A percentile compares a stretch with the other conserved stretches of the same genome.
phyloP scores from a whole-genome alignment of 2,888 invertebrate species.

The Scelioninae gen. 2 region DNA sequence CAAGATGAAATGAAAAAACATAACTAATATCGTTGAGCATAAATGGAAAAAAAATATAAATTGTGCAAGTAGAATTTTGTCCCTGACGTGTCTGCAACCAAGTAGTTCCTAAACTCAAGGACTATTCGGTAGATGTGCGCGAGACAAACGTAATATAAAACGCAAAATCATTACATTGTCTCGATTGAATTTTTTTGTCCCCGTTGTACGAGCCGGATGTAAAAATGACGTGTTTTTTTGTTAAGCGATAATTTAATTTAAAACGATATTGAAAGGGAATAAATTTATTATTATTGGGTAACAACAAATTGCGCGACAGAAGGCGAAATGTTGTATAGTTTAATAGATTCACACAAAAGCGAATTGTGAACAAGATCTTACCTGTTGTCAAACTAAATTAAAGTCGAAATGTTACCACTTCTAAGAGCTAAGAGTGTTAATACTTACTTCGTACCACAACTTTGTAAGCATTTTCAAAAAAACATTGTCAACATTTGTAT shows the following conservation, averaged over 20 bases:
- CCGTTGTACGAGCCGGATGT: conserved; percentile 34
- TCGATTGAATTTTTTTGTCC: conserved; percentile 63
- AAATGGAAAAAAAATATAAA: conserved; percentile 62
- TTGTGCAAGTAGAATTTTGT: conserved; percentile 61
- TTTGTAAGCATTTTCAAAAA: conserved; percentile 25
- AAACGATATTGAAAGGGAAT: conserved; percentile 63
- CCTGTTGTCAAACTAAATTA: conserved; percentile 61
- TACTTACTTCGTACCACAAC: conserved; percentile 43
- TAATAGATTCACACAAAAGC: conserved; percentile 62
- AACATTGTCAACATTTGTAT: conserved; percentile 12
- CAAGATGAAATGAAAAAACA: conserved; percentile 64
- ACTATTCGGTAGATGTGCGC: conserved; percentile 10
- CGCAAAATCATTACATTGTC: conserved; percentile 51
- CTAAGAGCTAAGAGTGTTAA: conserved; percentile 24
- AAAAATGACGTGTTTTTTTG: conserved; percentile 64
- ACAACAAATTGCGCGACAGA: conserved; percentile 61
- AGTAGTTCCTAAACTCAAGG: conserved; percentile 60
- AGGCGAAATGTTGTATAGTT: conserved; percentile 65
- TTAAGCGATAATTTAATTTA: conserved; percentile 72
- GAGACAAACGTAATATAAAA: conserved; percentile 44
- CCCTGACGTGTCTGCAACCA: conserved; percentile 66
- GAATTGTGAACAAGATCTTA: conserved; percentile 59
- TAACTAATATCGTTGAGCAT: conserved; percentile 58
- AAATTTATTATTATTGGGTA: conserved; percentile 52
- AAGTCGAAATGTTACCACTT: conserved; percentile 62